Evolutionary conservation across 2,113 vertebrate genomes (phyloP), one percentile per base, ranked within the genome.

Genomic region (Microcebus jonahi): DNA sequence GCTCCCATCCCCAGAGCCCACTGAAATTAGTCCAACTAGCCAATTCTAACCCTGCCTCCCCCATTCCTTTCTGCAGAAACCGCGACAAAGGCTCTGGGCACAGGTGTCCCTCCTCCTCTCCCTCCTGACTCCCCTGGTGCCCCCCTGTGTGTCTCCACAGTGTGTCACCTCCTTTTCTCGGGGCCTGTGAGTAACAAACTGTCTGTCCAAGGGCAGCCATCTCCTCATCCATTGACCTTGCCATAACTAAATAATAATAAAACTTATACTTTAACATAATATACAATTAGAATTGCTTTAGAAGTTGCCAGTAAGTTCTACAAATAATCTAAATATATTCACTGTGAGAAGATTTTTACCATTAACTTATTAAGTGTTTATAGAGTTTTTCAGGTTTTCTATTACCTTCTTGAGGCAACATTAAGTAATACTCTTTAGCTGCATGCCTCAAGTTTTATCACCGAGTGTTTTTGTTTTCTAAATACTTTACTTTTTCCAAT

Each of bases 281-380:
- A 6, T 53, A 65, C 61, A 27, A 55, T 63, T 81, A 82, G 59
- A 95, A 70, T 88, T 93, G 84, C n/a, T 71, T 75, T 50, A 77
- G 80, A 82, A 91, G 36, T 94, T 53, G 5, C 20, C 36, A 15
- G 4, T 57, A 68, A 94, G 57, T 73, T 68, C 76, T 76, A 45
- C 18, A 92, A 87, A 89, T 36, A 92, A 63, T 31, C 39, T 90
- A 45, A 82, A 79, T 70, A 75, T 50, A 95, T 39, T 65, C 31
- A 67, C 27, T 9, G 0, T 21, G 6, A 83, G 48, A 86, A 42
- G 36, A 36, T 18, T 59, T 88, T 91, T 36, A 67, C 36, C 21
- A 91, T 65, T 53, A 71, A 21, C 3, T 77, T 87, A 77, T 55
- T 70, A n/a, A 67, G 75, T 70, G 31, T 59, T 91, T 94, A n/a